Conservation (phyloP, 2,888 invertebrate species). For the Chrysolina americana region DNA sequence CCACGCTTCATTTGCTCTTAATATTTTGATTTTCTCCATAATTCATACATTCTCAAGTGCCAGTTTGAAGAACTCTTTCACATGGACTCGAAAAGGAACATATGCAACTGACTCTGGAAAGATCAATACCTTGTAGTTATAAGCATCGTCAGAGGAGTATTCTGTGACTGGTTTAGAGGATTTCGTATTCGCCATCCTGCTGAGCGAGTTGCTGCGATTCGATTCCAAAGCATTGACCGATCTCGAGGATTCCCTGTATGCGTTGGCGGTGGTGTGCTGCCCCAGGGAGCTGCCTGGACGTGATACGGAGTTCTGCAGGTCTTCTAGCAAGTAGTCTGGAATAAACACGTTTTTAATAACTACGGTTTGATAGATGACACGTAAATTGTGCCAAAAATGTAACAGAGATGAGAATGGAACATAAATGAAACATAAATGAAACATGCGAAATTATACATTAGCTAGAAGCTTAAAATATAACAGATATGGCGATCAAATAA, state of each 20-base stretch:
- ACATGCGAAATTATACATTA: no score
- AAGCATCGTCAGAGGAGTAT: constrained; percentile 67
- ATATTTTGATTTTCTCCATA: no score
- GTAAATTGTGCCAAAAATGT: background rate
- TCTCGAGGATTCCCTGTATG: constrained; percentile 59
- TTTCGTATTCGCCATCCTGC: constrained; percentile 62
- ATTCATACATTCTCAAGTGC: background rate
- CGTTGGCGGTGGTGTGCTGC: constrained; percentile 56
- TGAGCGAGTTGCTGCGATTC: constrained; percentile 62
- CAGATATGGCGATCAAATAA: no score
- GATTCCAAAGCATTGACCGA: constrained; percentile 54
- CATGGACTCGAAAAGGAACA: no score
- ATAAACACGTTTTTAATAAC: constrained; percentile 11
- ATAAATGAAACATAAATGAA: no score
- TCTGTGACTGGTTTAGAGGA: constrained; percentile 66
- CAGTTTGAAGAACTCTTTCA: no score
- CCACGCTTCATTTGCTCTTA: background rate
- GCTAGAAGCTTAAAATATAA: no score
- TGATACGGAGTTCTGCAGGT: constrained; percentile 68
- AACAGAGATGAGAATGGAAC: background rate
- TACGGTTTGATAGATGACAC: no score
- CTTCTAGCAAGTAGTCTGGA: constrained; percentile 68
- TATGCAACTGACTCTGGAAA: no score
- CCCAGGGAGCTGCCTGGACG: constrained; percentile 65
- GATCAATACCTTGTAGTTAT: constrained; percentile 64